phyloP scores from a whole-genome alignment of 2,113 vertebrate genomes.

The Macroglossus sobrinus region DNA sequence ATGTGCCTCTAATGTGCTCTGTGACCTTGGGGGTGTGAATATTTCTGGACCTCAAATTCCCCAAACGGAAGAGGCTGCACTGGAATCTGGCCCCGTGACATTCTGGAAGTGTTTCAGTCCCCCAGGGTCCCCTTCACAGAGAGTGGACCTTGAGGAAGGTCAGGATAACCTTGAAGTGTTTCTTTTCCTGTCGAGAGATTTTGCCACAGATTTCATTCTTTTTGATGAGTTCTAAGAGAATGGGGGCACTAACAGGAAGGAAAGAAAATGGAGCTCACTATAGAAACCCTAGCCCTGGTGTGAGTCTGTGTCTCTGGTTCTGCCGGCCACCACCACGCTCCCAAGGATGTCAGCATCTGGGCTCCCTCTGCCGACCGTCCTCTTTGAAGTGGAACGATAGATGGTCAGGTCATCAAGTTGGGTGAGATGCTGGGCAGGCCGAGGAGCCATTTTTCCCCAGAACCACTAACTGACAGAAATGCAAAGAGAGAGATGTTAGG shows the following conservation, averaged over 20 bases:
- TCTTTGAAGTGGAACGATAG: background rate
- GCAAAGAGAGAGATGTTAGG: background rate
- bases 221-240: background rate
- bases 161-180: background rate
- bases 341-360: background rate
- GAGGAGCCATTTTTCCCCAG: background rate
- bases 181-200: background rate
- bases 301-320: background rate
- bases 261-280: background rate
- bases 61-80: background rate
- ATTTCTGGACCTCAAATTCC: background rate
- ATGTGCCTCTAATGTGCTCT: background rate
- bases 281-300: background rate
- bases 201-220: slow-evolving; percentile 6
- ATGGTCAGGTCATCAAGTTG: background rate
- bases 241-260: background rate
- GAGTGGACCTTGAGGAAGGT: background rate
- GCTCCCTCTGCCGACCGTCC: background rate
- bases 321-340: accelerated
- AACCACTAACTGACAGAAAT: background rate
- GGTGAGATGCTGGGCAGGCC: accelerated
- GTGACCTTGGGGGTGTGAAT: background rate
- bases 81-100: background rate
- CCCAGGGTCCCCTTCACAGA: background rate
- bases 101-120: background rate